Evolutionary conservation across 2,888 invertebrate species (phyloP), one percentile per base, ranked within the genome.

Genomic region (Vesta saturnalis): DNA sequence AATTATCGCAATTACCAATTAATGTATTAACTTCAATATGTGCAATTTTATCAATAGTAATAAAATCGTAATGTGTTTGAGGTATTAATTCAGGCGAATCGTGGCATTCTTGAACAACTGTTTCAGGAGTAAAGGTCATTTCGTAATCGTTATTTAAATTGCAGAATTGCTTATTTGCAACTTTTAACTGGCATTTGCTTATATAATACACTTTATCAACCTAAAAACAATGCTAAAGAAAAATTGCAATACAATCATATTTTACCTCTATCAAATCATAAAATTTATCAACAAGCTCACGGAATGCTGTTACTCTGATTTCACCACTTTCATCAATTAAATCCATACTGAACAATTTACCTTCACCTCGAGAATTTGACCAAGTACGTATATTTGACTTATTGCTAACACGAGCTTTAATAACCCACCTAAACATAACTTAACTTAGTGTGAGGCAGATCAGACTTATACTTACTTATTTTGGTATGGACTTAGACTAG

Each of bases 261-360:
- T 12, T 59, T 82, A 95, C 92, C 88, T 98, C 93, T 75, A 99
- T 87, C 86, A 93, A 88, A 76, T 96, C 93, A 82, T 91, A 97
- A 82, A 90, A 98, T 79, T 94, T 94, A 78, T 97, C 97, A 71
- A 93, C 94, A 74, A 91, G 89, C 62, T 94, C 94, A 74, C 90
- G 92, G 81, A 99, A 99, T 1, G 91, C 96, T 0, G 97, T 97
- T 43, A 93, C 94, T 71, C 95, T 87, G 74, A 99, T 97, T 84
- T 98, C 97, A 1, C 97, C 97, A 69, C 92, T 93, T 77, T 96
- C 96, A 83, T 99, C 99, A 69, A 94, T 86, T n/a, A 99, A 84
- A 83, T 96, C 96, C 86, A 97, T 90, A 70, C 91, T 94, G 83
- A 99, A 99, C 1, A 99, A 86, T 81, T 95, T 95, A 0, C 99